Conservation (phyloP, 2,888 invertebrate species). For the Lycia hirtaria region DNA sequence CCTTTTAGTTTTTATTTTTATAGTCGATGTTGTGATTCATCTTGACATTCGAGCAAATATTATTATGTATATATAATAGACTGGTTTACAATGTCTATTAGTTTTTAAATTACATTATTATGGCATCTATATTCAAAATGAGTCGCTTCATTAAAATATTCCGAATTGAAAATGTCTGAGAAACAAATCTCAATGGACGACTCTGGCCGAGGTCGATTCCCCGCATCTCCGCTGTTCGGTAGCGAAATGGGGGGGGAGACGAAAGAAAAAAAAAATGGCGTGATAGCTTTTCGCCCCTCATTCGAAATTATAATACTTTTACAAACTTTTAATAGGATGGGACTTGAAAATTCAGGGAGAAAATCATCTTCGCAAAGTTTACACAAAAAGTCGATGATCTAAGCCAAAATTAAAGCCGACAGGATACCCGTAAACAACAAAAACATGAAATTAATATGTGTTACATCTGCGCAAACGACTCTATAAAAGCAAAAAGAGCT, state of each 20-base stretch:
- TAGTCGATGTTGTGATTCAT: slow-evolving; percentile 6
- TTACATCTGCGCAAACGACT: slow-evolving; percentile 2
- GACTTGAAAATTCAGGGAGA: slow-evolving; percentile 79
- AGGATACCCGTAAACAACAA: slow-evolving; percentile 15
- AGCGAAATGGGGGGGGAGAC: slow-evolving; percentile 52
- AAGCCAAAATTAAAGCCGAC: slow-evolving; percentile 21
- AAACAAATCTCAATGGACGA: slow-evolving; percentile 27
- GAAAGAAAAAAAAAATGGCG: slow-evolving; percentile 72
- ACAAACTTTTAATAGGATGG: slow-evolving; percentile 84
- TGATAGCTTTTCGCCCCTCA: slow-evolving; percentile 82
- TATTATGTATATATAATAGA: slow-evolving; percentile 3
- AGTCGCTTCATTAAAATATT: slow-evolving; percentile 23
- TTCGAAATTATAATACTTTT: slow-evolving; percentile 83
- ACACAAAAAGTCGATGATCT: slow-evolving; percentile 44
- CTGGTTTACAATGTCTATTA: slow-evolving; percentile 10
- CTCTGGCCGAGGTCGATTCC: slow-evolving; percentile 30
- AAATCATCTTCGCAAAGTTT: slow-evolving; percentile 69
- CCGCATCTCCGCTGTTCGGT: slow-evolving; percentile 36
- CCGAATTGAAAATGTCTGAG: slow-evolving; percentile 16
- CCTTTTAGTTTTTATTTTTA: slow-evolving; percentile 18
- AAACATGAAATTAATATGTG: slow-evolving; percentile 14
- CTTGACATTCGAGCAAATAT: slow-evolving; percentile 6
- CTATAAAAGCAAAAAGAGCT: slow-evolving; percentile 12
- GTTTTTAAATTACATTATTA: slow-evolving; percentile 9
- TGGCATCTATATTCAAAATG: slow-evolving; percentile 15